Evolutionary conservation across 1,140 invertebrate genomes (phyloP).

Genomic region (Drosophila nikananu): DNA sequence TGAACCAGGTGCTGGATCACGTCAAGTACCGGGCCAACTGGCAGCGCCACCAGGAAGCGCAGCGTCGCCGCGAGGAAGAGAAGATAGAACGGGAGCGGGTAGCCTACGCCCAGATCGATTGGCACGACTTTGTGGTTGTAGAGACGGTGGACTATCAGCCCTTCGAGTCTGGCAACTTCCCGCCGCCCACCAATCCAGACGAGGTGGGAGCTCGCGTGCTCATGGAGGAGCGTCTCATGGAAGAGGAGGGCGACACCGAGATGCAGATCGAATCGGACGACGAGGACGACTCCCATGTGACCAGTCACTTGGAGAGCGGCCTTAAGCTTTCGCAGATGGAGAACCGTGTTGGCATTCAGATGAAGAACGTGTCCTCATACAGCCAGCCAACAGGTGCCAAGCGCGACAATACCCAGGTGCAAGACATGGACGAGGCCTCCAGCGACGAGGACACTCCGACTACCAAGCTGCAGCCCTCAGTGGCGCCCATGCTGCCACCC

Average conservation of each 20-base stretch:
- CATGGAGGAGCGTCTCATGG: conserved; percentile 88
- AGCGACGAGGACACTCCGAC: conserved; percentile 91
- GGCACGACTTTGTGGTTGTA: conserved; percentile 99
- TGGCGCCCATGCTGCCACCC: conserved; percentile 91
- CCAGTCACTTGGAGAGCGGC: conserved; percentile 66
- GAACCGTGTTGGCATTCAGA: conserved; percentile 86
- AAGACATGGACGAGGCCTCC: conserved; percentile 96
- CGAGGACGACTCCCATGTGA: conserved; percentile 88
- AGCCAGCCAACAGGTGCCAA: conserved; percentile 75
- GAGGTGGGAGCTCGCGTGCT: conserved; percentile 98
- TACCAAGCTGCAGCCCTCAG: conserved; percentile 85
- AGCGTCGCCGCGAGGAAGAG: conserved; percentile 96
- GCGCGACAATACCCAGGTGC: conserved; percentile 87
- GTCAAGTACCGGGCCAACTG: conserved; percentile 98
- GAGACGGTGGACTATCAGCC: conserved; percentile 99
- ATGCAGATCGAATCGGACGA: conserved; percentile 89
- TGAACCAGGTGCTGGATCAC: conserved; percentile 93
- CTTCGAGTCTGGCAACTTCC: conserved; percentile 97
- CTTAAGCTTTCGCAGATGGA: conserved; percentile 88
- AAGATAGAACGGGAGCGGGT: conserved; percentile 97
- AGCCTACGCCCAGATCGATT: conserved; percentile 99
- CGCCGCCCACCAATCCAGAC: conserved; percentile 97
- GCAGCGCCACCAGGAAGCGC: conserved; percentile 97
- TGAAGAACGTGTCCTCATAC: conserved; percentile 83
- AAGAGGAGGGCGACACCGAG: conserved; percentile 88